Evolutionary conservation across 2,113 vertebrate genomes (phyloP).

Genomic region (Tachysurus fulvidraco): DNA sequence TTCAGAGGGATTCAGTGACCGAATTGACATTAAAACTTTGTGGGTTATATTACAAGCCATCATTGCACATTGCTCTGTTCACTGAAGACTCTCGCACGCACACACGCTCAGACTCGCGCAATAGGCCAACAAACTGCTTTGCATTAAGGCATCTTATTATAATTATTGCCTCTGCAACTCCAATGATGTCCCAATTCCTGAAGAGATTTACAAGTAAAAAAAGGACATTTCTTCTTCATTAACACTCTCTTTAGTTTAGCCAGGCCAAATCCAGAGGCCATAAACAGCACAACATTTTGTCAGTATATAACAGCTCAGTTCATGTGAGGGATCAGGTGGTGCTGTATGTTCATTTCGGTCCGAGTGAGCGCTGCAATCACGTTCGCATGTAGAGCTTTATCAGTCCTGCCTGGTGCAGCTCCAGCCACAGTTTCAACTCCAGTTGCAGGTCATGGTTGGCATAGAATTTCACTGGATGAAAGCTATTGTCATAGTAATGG

Average conservation of each 20-base stretch:
- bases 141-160: neutral
- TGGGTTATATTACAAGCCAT: neutral
- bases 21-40: neutral
- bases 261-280: neutral
- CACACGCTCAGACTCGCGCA: neutral
- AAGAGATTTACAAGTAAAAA: neutral
- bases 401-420: constrained; percentile 67
- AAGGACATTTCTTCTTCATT: neutral
- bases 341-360: neutral
- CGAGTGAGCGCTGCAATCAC: neutral
- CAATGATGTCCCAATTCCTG: neutral
- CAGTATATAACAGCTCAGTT: neutral
- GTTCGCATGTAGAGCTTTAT: constrained; percentile 70
- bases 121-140: neutral
- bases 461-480: constrained; percentile 64
- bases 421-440: constrained; percentile 76
- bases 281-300: neutral
- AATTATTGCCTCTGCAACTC: neutral
- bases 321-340: neutral
- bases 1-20: neutral
- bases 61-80: neutral
- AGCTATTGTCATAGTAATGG: constrained; percentile 72
- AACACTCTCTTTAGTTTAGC: neutral
- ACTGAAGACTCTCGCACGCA: neutral
- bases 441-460: constrained; percentile 73